Evolutionary conservation across 2,888 invertebrate species (phyloP).

Genomic region (Teinopalpus imperialis): DNA sequence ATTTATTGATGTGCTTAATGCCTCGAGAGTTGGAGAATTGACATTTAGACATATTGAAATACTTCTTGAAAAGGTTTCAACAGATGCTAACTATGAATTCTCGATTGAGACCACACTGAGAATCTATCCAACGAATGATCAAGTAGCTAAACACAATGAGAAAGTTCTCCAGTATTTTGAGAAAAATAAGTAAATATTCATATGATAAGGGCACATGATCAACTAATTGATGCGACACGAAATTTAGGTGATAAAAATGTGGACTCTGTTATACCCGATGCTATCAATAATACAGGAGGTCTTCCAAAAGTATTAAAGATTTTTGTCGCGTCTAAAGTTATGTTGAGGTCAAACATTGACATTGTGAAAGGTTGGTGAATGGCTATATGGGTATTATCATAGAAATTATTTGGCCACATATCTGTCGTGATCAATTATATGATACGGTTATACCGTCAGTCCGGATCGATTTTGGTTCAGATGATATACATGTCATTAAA

Average conservation of each 20-base stretch:
- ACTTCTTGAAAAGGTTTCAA: constrained; percentile 17
- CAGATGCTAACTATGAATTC: constrained; percentile 12
- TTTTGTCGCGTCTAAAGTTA: constrained; percentile 31
- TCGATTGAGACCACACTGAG: constrained; percentile 26
- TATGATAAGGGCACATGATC: constrained; percentile 30
- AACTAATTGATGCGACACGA: constrained; percentile 28
- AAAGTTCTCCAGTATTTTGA: constrained; percentile 29
- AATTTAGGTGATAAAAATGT: constrained; percentile 24
- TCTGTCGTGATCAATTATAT: constrained; percentile 31
- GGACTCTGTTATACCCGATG: constrained; percentile 29
- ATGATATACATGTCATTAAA: constrained; percentile 30
- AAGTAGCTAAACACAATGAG: constrained; percentile 29
- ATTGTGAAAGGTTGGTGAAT: constrained; percentile 32
- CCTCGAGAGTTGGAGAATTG: constrained; percentile 28
- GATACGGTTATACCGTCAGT: constrained; percentile 29
- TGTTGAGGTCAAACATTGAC: constrained; percentile 31
- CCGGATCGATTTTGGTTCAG: constrained; percentile 30
- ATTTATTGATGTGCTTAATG: constrained; percentile 29
- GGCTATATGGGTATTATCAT: constrained; percentile 28
- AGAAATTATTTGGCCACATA: constrained; percentile 33
- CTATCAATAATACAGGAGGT: constrained; percentile 30
- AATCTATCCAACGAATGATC: constrained; percentile 30
- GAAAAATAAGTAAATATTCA: constrained; percentile 29
- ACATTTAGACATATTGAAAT: constrained; percentile 22
- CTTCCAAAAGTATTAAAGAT: constrained; percentile 28